phyloP scores from a whole-genome alignment of 2,113 vertebrate genomes.

The Hystrix cristata region DNA sequence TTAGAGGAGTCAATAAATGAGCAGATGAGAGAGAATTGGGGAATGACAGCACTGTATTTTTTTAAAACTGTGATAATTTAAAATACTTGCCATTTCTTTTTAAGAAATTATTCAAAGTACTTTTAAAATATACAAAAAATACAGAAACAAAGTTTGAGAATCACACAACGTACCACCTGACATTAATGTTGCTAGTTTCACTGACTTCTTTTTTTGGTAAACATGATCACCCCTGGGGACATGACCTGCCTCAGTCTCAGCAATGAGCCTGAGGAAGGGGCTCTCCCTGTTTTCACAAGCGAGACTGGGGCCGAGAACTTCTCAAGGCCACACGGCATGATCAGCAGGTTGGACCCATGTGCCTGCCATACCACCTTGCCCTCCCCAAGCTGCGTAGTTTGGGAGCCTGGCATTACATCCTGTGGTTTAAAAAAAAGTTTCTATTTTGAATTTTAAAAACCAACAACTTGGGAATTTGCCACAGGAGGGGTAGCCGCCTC shows the following conservation, averaged over 20 bases:
- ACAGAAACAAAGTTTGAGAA: not conserved
- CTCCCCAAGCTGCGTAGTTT: not conserved
- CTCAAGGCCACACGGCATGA: accelerated
- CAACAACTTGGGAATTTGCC: not conserved
- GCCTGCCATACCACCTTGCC: too few relatives aligned
- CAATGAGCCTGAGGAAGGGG: not conserved
- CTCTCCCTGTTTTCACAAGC: accelerated
- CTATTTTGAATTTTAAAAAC: not conserved
- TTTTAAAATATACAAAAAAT: not conserved
- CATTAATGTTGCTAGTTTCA: not conserved
- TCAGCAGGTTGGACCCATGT: accelerated
- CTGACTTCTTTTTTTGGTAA: not conserved
- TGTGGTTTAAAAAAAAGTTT: not conserved
- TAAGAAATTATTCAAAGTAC: constrained; percentile 4
- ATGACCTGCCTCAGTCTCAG: accelerated
- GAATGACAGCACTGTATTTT: not conserved
- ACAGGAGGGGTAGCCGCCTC: not conserved
- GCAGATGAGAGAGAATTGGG: not conserved
- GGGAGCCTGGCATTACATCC: not conserved
- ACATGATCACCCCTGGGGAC: accelerated
- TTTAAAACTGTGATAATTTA: not conserved
- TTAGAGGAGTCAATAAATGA: not conserved
- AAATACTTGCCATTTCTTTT: not conserved
- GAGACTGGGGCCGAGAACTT: not conserved
- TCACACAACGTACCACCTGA: too few relatives aligned